Evolutionary conservation across 2,888 invertebrate species (phyloP).

Genomic region (Corythucha ciliata): DNA sequence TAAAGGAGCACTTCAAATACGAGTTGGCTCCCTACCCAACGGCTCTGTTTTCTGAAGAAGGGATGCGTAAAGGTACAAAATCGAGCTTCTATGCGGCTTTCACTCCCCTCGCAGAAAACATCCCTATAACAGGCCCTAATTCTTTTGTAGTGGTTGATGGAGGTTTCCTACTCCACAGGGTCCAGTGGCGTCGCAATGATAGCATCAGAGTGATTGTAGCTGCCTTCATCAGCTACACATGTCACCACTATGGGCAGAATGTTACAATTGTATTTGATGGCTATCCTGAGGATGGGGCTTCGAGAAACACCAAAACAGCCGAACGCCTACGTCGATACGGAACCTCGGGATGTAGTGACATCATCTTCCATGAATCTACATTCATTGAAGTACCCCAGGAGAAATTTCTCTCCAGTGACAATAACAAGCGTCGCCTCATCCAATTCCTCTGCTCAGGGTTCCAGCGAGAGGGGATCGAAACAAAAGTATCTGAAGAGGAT

Average conservation of each 20-base stretch:
- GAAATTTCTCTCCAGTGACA: constrained; percentile 7
- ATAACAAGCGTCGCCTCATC: constrained; percentile 1
- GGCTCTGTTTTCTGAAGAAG: constrained; percentile 30
- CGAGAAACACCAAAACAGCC: constrained; percentile 6
- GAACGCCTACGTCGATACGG: constrained; percentile 1
- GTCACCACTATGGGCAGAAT: constrained; percentile 30
- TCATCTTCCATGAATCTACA: neutral
- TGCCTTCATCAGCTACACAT: constrained; percentile 34
- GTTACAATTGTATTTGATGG: constrained; percentile 13
- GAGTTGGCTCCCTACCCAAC: constrained; percentile 34
- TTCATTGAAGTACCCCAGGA: neutral
- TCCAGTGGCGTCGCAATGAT: constrained; percentile 18
- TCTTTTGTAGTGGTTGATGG: constrained; percentile 12
- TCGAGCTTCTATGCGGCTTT: constrained; percentile 26
- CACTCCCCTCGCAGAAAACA: constrained; percentile 12
- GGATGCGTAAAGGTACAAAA: constrained; percentile 33
- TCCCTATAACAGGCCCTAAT: too few species aligned
- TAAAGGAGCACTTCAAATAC: constrained; percentile 30
- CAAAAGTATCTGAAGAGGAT: neutral
- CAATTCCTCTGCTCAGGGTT: neutral
- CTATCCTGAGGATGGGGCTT: constrained; percentile 3
- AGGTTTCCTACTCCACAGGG: constrained; percentile 13
- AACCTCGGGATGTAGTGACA: neutral
- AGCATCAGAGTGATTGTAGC: neutral
- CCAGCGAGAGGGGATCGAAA: neutral